Percentiles rank a stretch among this genome's conserved stretches.
Evolutionary conservation across 2,797 vertebrate species (phyloP).

Genomic region (Danio tinwini): DNA sequence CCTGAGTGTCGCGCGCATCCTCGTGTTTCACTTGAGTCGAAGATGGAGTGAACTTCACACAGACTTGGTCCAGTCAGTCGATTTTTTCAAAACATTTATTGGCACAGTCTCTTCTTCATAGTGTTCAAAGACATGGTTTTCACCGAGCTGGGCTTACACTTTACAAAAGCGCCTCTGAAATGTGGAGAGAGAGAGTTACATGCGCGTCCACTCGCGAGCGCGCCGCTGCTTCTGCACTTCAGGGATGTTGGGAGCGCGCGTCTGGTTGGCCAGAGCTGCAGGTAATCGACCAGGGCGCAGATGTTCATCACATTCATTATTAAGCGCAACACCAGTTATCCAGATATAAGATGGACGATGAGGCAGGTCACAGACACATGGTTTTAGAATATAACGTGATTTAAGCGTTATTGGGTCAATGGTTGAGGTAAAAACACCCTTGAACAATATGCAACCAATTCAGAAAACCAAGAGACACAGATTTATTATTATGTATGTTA

Average conservation of each 20-base stretch:
- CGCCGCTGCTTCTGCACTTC: slow-evolving; percentile 24
- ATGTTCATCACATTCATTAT: slow-evolving; percentile 52
- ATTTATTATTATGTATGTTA: background rate
- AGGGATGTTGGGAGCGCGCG: slow-evolving; percentile 29
- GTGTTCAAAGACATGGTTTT: slow-evolving; percentile 50
- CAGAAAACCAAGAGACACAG: background rate
- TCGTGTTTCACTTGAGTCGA: slow-evolving; percentile 29
- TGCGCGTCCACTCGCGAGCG: slow-evolving; percentile 28
- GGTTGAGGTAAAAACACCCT: slow-evolving; percentile 25
- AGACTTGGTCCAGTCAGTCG: background rate
- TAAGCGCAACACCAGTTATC: slow-evolving; percentile 42
- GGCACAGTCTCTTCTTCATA: slow-evolving; percentile 16
- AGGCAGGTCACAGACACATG: slow-evolving; percentile 34
- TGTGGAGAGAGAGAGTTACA: slow-evolving; percentile 9
- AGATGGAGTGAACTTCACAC: slow-evolving; percentile 22
- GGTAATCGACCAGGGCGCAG: slow-evolving; percentile 49
- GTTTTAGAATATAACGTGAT: slow-evolving; percentile 14
- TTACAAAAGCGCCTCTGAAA: slow-evolving; percentile 24
- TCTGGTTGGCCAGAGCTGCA: slow-evolving; percentile 27
- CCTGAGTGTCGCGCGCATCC: slow-evolving; percentile 53
- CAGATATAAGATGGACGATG: slow-evolving; percentile 45
- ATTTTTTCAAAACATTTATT: slow-evolving; percentile 34
- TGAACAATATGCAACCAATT: slow-evolving; percentile 19
- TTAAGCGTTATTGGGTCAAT: slow-evolving; percentile 19
- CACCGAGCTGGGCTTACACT: slow-evolving; percentile 11